These are phyloP conservation scores for Eucera pruinosa DNA, from an alignment of 2,888 invertebrate species.

Conservation along the genomic window DNA sequence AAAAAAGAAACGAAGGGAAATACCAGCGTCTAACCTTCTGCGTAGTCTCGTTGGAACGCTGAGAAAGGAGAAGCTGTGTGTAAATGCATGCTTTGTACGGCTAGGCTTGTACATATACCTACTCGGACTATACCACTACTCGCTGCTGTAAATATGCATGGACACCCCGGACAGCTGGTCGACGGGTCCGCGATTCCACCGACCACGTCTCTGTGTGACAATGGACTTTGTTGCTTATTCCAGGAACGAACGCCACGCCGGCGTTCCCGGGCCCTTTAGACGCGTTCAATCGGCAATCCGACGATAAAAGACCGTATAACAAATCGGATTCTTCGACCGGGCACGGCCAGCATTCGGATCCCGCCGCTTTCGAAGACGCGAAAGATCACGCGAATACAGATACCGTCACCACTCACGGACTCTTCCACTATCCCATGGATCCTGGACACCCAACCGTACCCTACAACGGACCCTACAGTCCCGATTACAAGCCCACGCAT, in stretches of 20 bases:
- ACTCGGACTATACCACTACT: constrained; percentile 54
- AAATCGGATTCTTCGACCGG: constrained; percentile 70
- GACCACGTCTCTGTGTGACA: constrained; percentile 71
- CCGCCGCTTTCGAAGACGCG: constrained; percentile 60
- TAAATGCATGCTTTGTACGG: constrained; percentile 71
- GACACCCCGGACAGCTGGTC: constrained; percentile 56
- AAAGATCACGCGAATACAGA: constrained; percentile 55
- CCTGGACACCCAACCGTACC: constrained; percentile 80
- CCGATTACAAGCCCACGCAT: constrained; percentile 80
- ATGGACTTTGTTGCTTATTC: constrained; percentile 78
- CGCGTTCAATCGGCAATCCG: constrained; percentile 68
- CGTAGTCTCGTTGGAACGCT: too few species aligned
- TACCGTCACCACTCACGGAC: constrained; percentile 58
- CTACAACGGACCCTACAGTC: constrained; percentile 84
- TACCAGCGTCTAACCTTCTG: too few species aligned
- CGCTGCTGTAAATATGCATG: constrained; percentile 79
- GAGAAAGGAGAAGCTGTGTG: constrained; percentile 31
- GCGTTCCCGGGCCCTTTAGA: constrained; percentile 76
- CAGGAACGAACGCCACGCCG: constrained; percentile 81
- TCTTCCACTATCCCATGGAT: constrained; percentile 81
- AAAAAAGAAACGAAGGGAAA: too few species aligned
- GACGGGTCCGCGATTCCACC: constrained; percentile 43
- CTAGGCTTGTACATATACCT: constrained; percentile 71
- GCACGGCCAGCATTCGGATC: constrained; percentile 68
- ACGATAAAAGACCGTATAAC: constrained; percentile 73